A percentile compares a stretch with the other conserved stretches of the same genome.
Conservation (phyloP, 2,113 vertebrate genomes). For the Thymallus thymallus region DNA sequence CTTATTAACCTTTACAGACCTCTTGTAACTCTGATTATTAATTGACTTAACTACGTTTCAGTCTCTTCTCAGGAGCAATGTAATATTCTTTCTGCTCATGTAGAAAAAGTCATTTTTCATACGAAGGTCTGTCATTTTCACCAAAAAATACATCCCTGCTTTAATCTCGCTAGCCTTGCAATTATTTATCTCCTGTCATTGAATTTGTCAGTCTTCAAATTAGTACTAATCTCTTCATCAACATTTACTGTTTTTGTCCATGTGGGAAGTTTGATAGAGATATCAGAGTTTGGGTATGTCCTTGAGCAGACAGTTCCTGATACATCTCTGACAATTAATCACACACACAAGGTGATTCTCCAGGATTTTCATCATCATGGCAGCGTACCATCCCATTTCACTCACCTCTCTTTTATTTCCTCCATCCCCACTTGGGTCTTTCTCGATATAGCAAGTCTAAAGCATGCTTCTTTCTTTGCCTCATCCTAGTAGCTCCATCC, state of each 20-base stretch:
- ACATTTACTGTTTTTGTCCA: neutral
- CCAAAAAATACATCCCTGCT: neutral
- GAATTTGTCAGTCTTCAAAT: slow-evolving; percentile 27
- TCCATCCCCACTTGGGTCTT: neutral
- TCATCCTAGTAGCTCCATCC: slow-evolving; percentile 24
- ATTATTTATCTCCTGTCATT: slow-evolving; percentile 12
- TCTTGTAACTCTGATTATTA: neutral
- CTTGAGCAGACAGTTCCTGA: neutral
- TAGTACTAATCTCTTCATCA: slow-evolving; percentile 7
- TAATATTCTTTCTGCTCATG: too few species aligned
- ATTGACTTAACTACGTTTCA: neutral
- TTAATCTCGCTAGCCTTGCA: neutral
- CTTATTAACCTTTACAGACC: too few species aligned
- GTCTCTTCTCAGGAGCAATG: neutral
- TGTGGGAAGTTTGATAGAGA: slow-evolving; percentile 7
- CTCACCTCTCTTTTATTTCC: neutral
- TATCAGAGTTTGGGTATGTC: neutral
- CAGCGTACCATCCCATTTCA: neutral
- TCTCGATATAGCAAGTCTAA: slow-evolving; percentile 21
- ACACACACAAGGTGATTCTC: neutral
- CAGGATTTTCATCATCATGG: neutral
- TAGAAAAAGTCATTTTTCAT: slow-evolving; percentile 5
- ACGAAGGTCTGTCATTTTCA: neutral
- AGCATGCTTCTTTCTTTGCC: neutral
- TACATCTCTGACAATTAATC: neutral